phyloP scores from a whole-genome alignment of 2,888 invertebrate species.

The Xanthia icteritia region DNA sequence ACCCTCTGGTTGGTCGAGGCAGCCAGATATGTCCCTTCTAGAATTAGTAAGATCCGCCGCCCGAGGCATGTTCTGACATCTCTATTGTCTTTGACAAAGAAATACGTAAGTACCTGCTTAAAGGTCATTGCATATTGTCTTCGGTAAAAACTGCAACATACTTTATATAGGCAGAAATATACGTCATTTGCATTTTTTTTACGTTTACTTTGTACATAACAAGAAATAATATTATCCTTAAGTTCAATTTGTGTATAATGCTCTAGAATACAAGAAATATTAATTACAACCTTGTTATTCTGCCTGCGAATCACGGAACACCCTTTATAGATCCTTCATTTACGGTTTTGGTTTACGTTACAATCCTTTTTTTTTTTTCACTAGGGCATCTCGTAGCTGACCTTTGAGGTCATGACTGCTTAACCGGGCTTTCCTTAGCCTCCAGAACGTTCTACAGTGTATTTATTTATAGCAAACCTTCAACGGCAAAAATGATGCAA shows the following conservation, averaged over 20 bases:
- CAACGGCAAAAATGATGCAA: neutral
- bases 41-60: no score
- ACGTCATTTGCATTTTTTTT: neutral
- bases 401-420: no score
- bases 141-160: neutral
- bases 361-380: no score
- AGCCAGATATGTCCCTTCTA: no score
- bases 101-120: no score
- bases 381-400: no score
- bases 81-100: neutral
- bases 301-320: neutral
- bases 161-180: neutral
- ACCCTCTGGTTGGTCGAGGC: no score
- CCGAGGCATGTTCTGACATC: no score
- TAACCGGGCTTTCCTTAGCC: no score
- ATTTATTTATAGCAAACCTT: neutral
- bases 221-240: conserved; percentile 24
- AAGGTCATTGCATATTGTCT: neutral
- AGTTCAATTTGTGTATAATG: neutral
- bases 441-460: no score
- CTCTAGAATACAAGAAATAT: neutral
- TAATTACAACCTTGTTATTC: neutral
- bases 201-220: neutral
- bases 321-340: neutral
- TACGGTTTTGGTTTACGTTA: neutral